These are phyloP conservation scores for Dufourea novaeangliae DNA, from an alignment of 1,140 invertebrate genomes.

Conservation along the genomic window DNA sequence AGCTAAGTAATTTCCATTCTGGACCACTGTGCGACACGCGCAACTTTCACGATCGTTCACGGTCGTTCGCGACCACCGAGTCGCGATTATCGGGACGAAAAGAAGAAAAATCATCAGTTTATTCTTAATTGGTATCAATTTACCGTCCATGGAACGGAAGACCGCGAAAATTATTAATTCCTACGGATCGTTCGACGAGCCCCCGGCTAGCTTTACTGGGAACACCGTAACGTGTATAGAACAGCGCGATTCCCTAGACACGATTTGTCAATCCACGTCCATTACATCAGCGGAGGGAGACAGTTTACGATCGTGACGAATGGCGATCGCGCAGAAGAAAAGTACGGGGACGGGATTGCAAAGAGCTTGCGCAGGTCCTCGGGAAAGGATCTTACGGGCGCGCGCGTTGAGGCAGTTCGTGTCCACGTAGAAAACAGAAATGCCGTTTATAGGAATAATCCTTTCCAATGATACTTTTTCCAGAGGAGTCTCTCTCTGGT, in stretches of 20 bases:
- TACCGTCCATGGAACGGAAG: not conserved
- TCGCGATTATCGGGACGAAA: not conserved
- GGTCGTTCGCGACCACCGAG: too few relatives aligned
- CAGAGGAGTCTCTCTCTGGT: not conserved
- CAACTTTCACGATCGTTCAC: too few relatives aligned
- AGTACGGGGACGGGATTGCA: constrained; percentile 28
- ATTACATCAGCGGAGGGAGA: constrained; percentile 50
- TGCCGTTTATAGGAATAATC: constrained; percentile 1
- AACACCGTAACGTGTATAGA: constrained; percentile 21
- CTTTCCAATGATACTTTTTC: not conserved
- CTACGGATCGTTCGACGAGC: not conserved
- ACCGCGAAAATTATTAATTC: constrained; percentile 37
- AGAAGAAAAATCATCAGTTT: not conserved
- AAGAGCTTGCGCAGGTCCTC: constrained; percentile 47
- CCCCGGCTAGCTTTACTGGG: not conserved
- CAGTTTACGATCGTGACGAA: constrained; percentile 58
- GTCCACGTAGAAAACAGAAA: not conserved
- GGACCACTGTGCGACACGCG: too few relatives aligned
- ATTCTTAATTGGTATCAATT: constrained; percentile 48
- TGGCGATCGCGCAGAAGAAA: constrained; percentile 37
- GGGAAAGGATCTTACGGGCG: constrained; percentile 38
- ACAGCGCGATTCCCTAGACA: constrained; percentile 49
- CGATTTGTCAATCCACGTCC: constrained; percentile 60
- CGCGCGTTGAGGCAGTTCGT: not conserved
- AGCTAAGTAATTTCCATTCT: too few relatives aligned